These are phyloP conservation scores for Trachythela sp. DNA, from an alignment of 64 coral and sea anemone genomes.

Conservation along the genomic window DNA sequence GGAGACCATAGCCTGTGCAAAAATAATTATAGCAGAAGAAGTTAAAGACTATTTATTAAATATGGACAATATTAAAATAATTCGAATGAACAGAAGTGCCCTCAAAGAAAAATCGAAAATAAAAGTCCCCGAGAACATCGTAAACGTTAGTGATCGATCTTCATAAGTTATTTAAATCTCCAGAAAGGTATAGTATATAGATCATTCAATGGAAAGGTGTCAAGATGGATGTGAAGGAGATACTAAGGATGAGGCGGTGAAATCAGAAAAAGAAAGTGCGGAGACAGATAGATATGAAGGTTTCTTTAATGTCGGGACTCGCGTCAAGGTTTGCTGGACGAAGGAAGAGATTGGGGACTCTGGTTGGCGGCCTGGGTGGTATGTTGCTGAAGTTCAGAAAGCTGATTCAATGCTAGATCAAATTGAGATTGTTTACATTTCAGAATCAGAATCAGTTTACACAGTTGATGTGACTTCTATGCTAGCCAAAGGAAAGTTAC, in stretches of 20 bases:
- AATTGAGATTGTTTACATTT: constrained; percentile 1
- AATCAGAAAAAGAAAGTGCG: not conserved
- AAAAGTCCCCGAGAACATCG: not conserved
- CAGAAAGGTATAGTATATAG: not conserved
- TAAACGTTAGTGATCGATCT: not conserved
- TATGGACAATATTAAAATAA: not conserved
- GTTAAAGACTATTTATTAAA: not conserved
- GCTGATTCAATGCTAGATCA: not conserved
- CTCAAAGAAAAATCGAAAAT: not conserved
- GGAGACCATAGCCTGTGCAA: not conserved
- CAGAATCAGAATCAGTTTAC: not conserved
- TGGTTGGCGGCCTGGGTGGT: constrained; percentile 1
- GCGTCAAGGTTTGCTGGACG: not conserved
- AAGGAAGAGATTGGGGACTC: not conserved
- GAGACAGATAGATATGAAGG: not conserved
- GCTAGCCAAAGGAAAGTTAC: not conserved
- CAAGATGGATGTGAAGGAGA: too few species aligned
- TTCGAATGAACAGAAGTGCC: not conserved
- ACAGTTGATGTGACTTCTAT: not conserved
- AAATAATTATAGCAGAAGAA: not conserved
- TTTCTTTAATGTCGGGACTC: not conserved
- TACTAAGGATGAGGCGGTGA: too few species aligned
- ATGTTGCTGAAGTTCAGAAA: not conserved
- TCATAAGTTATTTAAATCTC: not conserved
- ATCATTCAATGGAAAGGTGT: too few species aligned